Evolutionary conservation across 2,888 invertebrate genomes (phyloP), one percentile per base, ranked within the genome.

Genomic region (Lucinisca nassula): DNA sequence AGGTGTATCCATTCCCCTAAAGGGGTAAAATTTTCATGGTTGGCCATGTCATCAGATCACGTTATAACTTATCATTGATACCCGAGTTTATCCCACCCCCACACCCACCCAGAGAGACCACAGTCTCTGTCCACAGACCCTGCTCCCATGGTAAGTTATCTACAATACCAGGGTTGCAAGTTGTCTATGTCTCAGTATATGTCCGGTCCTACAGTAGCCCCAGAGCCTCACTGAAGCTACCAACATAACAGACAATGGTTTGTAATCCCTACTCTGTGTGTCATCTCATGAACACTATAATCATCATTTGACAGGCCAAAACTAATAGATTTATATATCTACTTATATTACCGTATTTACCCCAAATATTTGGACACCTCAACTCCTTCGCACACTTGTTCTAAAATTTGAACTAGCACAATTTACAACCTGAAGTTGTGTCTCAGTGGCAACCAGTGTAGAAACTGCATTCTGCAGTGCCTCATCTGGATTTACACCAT

Each of bases 21-120:
- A n/a, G n/a, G n/a, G n/a, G n/a, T n/a, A n/a, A n/a, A n/a, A n/a
- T n/a, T n/a, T n/a, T n/a, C n/a, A n/a, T n/a, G n/a, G n/a, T n/a
- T n/a, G n/a, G n/a, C n/a, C n/a, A n/a, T 67, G 67, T 67, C 67
- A 67, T 67, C 67, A 67, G 67, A 67, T 67, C 35, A 67, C 67
- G 32, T 12, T 35, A 32, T 4, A 35, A 14, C 3, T 6, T 10
- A 67, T 67, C 67, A 67, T 17, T 17, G 35, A 67, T 35, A 67
- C 67, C 17, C 21, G 21, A 17, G 21, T 12, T 35, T 45, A 67
- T 35, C 32, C 67, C 12, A 1, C 1, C 35, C 67, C 35, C 32
- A 4, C 1, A n/a, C n/a, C n/a, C n/a, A n/a, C n/a, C n/a, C n/a
- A 14, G 35, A 21, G 32, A 35, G 17, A 67, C 21, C 12, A 35